Evolutionary conservation across 1,140 invertebrate genomes (phyloP).

Genomic region (Plutomurus gul): DNA sequence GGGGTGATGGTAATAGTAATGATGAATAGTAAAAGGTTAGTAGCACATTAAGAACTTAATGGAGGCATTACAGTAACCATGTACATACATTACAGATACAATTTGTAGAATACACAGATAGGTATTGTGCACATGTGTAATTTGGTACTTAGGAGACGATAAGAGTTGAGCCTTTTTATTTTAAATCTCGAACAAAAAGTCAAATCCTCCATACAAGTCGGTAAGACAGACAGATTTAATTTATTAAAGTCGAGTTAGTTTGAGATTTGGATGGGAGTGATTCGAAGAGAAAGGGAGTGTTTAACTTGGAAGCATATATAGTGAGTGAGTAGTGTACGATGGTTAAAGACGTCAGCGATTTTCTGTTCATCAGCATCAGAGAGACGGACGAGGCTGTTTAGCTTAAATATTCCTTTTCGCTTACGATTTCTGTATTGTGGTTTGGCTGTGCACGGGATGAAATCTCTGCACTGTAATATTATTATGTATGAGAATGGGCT

Average conservation of each 20-base stretch:
- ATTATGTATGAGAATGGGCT: background rate
- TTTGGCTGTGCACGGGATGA: background rate
- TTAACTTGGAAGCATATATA: slow-evolving; percentile 11
- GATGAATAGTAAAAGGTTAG: too few species aligned
- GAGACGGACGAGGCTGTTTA: too few species aligned
- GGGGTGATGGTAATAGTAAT: background rate
- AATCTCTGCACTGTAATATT: background rate
- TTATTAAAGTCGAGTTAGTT: background rate
- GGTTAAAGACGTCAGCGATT: slow-evolving; percentile 13
- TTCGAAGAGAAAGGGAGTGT: slow-evolving; percentile 22
- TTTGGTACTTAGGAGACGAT: too few species aligned
- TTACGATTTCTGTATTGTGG: background rate
- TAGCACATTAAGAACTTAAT: too few species aligned
- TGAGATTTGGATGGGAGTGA: slow-evolving; percentile 7
- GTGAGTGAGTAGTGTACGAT: background rate
- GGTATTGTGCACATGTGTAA: too few species aligned
- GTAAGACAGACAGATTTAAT: slow-evolving; percentile 5
- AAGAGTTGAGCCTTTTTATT: too few species aligned
- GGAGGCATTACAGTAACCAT: too few species aligned
- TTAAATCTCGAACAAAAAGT: too few species aligned
- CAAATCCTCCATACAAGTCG: too few species aligned
- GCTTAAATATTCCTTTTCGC: too few species aligned
- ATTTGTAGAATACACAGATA: too few species aligned
- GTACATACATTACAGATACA: too few species aligned
- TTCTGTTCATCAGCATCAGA: background rate